Evolutionary conservation across 2,888 invertebrate genomes (phyloP), one percentile per base, ranked within the genome.

Genomic region (Hedya salicella): DNA sequence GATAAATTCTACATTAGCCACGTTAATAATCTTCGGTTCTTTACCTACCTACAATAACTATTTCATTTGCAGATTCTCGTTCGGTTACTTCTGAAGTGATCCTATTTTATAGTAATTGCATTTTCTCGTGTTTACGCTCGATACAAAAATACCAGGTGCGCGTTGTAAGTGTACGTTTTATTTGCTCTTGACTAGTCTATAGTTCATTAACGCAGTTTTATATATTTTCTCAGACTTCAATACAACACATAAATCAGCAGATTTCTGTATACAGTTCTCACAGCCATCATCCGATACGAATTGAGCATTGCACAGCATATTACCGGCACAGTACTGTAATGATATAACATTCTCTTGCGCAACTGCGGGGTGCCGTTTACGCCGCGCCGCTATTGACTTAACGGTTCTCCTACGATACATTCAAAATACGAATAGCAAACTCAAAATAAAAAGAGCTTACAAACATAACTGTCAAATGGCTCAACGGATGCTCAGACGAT

Each of bases 341-440:
- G 64, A 68, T 59, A 68, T 59, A 68, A 68, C 63, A 64, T 46
- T 17, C 56, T 42, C 63, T 67, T 67, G 67, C 67, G 67, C 67
- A 67, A 67, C 57, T 21, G 36, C 50, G 46, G 57, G 62, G 68
- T 64, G 59, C 59, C 64, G 60, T 54, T 64, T 68, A 42, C 32
- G 62, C 68, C 48, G 50, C 25, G 49, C 63, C 59, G 46, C 65
- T 59, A 64, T 63, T 63, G 56, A 67, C 64, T 60, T 68, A 68
- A 68, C 68, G 68, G 67, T 62, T 63, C 63, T 49, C 16, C 62
- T 56, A 59, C 53, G 57, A 48, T 60, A 68, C 68, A 68, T 68
- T 60, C 62, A 36, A 64, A 68, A 64, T 54, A 54, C 39, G 59
- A 65, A 65, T 65, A 14, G 66, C 66, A 66, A 66, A 66, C 53